A percentile compares a stretch with the other conserved stretches of the same genome.
Evolutionary conservation across 2,797 vertebrate genomes (phyloP).

Genomic region (Protosalanx chinensis): DNA sequence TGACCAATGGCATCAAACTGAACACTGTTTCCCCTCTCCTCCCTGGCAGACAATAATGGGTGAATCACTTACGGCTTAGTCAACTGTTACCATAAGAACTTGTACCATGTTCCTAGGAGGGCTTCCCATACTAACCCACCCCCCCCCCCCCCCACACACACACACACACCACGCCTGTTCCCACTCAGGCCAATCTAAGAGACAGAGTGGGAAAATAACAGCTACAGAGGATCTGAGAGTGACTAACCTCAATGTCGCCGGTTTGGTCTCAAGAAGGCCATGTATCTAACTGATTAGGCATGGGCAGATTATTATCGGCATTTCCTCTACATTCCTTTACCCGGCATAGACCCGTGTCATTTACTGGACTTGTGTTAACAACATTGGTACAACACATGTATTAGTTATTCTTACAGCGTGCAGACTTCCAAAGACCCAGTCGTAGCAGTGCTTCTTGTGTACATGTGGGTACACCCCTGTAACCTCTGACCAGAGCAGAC

Average conservation of each 20-base stretch:
- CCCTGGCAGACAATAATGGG: constrained; percentile 21
- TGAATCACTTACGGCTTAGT: constrained; percentile 50
- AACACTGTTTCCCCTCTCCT: constrained; percentile 6
- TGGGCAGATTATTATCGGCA: too few species aligned
- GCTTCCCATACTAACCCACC: not conserved
- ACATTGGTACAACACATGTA: too few species aligned
- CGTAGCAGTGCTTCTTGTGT: not conserved
- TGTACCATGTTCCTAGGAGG: constrained; percentile 38
- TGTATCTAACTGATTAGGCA: too few species aligned
- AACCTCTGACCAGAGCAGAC: not conserved
- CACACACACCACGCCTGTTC: constrained; percentile 17
- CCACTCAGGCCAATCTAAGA: constrained; percentile 26
- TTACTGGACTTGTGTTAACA: too few species aligned
- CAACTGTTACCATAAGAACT: constrained; percentile 44
- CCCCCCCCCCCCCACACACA: not conserved
- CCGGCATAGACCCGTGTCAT: too few species aligned
- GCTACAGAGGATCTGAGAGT: not conserved
- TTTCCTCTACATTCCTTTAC: too few species aligned
- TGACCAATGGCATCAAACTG: not conserved
- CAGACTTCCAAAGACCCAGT: too few species aligned
- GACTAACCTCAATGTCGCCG: not conserved
- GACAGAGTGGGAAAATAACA: constrained; percentile 48
- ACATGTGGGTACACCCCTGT: not conserved
- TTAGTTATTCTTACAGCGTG: too few species aligned
- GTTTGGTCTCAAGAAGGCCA: too few species aligned